Percentiles rank a stretch among this genome's conserved stretches.
Evolutionary conservation across 2,888 invertebrate species (phyloP).

Genomic region (Bellardia pandia): DNA sequence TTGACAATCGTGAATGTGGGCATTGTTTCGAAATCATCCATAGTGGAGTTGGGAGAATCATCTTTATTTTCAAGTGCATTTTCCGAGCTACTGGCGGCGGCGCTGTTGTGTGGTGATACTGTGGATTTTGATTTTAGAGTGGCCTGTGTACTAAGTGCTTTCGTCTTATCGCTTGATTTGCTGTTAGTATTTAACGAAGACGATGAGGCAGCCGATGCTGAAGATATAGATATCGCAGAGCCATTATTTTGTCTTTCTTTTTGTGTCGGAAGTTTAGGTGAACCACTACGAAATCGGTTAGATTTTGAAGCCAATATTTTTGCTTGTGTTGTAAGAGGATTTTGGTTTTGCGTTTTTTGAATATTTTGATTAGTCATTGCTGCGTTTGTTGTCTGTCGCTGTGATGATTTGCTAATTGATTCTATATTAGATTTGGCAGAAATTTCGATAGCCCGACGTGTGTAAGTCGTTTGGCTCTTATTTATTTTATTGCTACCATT

Average conservation of each 20-base stretch:
- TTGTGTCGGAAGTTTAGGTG: conserved; percentile 17
- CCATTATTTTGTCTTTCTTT: conserved; percentile 51
- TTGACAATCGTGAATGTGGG: conserved; percentile 84
- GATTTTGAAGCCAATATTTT: conserved; percentile 48
- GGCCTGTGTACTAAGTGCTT: conserved; percentile 20
- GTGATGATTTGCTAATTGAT: conserved; percentile 14
- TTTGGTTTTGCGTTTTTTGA: conserved; percentile 22
- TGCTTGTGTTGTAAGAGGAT: conserved; percentile 44
- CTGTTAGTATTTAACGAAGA: conserved; percentile 3
- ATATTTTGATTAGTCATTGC: conserved; percentile 14
- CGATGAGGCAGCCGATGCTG: conserved; percentile 15
- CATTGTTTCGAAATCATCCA: conserved; percentile 81
- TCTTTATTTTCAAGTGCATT: conserved; percentile 62
- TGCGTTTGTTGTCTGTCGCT: conserved; percentile 21
- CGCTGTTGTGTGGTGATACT: conserved; percentile 9
- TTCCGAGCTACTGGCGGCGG: conserved; percentile 10
- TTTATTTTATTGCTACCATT: conserved; percentile 62
- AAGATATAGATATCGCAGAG: not conserved
- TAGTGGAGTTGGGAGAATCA: conserved; percentile 73
- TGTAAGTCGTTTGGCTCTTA: conserved; percentile 22
- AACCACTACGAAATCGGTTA: conserved; percentile 32
- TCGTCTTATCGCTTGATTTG: conserved; percentile 39
- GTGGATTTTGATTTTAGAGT: conserved; percentile 49
- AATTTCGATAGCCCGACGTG: conserved; percentile 43
- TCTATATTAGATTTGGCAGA: conserved; percentile 57